phyloP scores from a whole-genome alignment of 2,888 invertebrate genomes.

The Poecilobothrus nobilitatus region DNA sequence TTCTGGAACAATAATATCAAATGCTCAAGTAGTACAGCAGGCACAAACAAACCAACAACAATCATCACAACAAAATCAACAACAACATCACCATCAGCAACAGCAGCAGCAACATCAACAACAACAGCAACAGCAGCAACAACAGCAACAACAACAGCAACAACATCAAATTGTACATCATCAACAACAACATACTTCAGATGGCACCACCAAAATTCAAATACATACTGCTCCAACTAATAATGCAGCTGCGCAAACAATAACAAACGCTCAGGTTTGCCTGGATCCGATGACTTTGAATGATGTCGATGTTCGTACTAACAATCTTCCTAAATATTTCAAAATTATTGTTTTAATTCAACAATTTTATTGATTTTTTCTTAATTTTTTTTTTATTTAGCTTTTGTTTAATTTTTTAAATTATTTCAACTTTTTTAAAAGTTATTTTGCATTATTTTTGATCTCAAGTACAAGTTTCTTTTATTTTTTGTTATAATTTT shows the following conservation, averaged over 20 bases:
- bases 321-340: constrained; percentile 20
- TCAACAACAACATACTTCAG: constrained; percentile 39
- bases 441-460: constrained; percentile 17
- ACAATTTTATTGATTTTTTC: constrained; percentile 14
- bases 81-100: constrained; percentile 30
- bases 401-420: background rate
- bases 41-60: constrained; percentile 21
- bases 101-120: constrained; percentile 23
- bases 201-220: constrained; percentile 33
- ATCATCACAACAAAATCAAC: constrained; percentile 20
- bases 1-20: constrained; percentile 39
- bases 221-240: constrained; percentile 37
- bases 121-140: constrained; percentile 21
- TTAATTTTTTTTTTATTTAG: constrained; percentile 12
- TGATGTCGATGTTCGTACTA: constrained; percentile 63
- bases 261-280: constrained; percentile 62
- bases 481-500: constrained; percentile 19
- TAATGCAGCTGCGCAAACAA: constrained; percentile 34
- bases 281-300: constrained; percentile 66
- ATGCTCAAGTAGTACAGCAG: constrained; percentile 33
- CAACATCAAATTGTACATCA: constrained; percentile 33
- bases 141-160: constrained; percentile 25
- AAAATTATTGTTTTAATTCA: constrained; percentile 14
- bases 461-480: constrained; percentile 18
- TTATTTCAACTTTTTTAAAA: background rate